phyloP scores from a whole-genome alignment of 1,140 invertebrate species.

The Macrosteles quadrilineatus region DNA sequence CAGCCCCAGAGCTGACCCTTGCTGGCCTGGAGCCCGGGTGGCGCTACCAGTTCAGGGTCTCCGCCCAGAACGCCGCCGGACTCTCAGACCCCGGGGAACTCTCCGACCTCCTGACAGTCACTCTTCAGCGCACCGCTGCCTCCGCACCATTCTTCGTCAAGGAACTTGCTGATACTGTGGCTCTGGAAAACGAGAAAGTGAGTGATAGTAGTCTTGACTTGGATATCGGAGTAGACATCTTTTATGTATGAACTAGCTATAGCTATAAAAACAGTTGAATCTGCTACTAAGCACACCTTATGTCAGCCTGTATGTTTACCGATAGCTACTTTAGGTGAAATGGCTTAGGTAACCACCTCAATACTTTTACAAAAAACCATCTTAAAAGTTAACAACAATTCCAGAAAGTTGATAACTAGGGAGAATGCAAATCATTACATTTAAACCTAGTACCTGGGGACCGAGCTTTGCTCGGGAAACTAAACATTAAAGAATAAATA shows the following conservation, averaged over 20 bases:
- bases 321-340: no score
- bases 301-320: no score
- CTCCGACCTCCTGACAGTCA: slow-evolving; percentile 76
- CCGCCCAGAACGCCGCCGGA: slow-evolving; percentile 83
- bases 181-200: slow-evolving; percentile 75
- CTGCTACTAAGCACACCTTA: no score
- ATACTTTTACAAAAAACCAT: no score
- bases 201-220: not conserved
- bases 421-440: no score
- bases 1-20: slow-evolving; percentile 69
- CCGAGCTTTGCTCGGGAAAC: no score
- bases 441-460: no score
- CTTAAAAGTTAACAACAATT: no score
- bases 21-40: slow-evolving; percentile 81
- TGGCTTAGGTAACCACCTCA: no score
- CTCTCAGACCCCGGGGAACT: slow-evolving; percentile 74
- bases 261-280: no score
- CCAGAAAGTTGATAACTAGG: no score
- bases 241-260: not conserved
- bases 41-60: slow-evolving; percentile 86
- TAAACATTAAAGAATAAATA: no score
- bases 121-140: slow-evolving; percentile 64
- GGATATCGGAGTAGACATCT: not conserved
- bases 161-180: slow-evolving; percentile 64
- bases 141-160: slow-evolving; percentile 67